Evolutionary conservation across 2,888 invertebrate species (phyloP).

Genomic region (Hyles lineata): DNA sequence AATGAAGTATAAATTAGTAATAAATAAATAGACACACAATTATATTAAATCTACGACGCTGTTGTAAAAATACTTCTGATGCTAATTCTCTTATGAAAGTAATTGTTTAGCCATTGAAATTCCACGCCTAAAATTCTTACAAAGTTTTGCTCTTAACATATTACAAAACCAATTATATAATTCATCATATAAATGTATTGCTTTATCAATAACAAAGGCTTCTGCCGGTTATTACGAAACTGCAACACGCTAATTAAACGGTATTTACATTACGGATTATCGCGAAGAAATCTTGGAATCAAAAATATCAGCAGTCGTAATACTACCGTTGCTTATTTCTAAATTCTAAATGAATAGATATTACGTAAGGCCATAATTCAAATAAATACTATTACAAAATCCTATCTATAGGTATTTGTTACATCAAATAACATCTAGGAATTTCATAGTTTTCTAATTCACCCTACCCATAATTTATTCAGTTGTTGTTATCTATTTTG

Average conservation of each 20-base stretch:
- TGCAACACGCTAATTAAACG: conserved; percentile 11
- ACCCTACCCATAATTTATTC: too few species aligned
- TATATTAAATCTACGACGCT: too few species aligned
- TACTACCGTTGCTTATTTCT: not conserved
- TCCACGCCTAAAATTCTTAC: not conserved
- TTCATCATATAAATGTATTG: not conserved
- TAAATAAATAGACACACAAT: too few species aligned
- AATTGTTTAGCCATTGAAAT: too few species aligned
- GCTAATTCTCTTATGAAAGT: not conserved
- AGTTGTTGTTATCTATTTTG: too few species aligned
- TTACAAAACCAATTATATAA: conserved; percentile 1
- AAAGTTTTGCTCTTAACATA: not conserved
- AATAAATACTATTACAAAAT: not conserved
- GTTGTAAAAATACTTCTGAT: not conserved
- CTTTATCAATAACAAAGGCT: not conserved
- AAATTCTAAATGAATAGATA: not conserved
- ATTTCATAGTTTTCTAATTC: too few species aligned
- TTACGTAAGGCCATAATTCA: not conserved
- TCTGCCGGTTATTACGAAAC: conserved; percentile 14
- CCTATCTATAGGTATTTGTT: not conserved
- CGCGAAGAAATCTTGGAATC: not conserved
- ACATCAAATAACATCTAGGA: not conserved
- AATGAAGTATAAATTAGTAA: too few species aligned
- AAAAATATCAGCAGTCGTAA: conserved; percentile 10
- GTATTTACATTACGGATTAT: conserved; percentile 13